Base-by-base conservation (phyloP, 1,140 invertebrate species). In the Scaptodrosophila lebanonensis region DNA sequence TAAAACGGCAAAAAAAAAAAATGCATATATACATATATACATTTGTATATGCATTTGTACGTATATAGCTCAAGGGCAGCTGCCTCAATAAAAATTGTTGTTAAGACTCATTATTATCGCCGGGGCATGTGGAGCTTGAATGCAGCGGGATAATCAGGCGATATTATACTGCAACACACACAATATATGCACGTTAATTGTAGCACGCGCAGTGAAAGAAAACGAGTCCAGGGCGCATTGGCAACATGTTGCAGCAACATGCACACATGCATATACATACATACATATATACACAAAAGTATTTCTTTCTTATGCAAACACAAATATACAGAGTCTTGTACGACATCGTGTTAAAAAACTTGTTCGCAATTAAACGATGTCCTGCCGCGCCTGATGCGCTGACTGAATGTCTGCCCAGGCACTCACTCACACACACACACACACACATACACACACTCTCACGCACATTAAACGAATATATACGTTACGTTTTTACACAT, bases 301-400 rank as follows among this genome's bases (percentile, higher is more conserved):
- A 66, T 51, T 66, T 65, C 53, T 66, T 66, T 50, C 70, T 75
- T 83, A 71, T 82, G 77, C 76, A 83, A 83, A 83, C 76, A 76
- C n/a, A n/a, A n/a, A n/a, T n/a, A 75, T 63, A 30, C 49, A 44
- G 52, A 64, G 68, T 83, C 44, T 56, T 72, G 76, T 83, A 66
- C 70, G 59, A 85, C 83, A 83, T 85, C 83, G 83, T 85, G 83
- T 85, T 85, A 85, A 85, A 85, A 85, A 85, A 85, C 83, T 84
- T 85, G 83, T 85, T 85, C 73, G 83, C 83, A 85, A 85, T 85
- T 85, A 85, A 85, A 85, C 79, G 83, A 85, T 85, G 83, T 85
- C 83, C 83, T 85, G 83, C 83, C 75, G 79, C 59, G 83, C 39
- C 38, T n/a, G n/a, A 35, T 40, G 17, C 50, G 67, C 70, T 83